A percentile compares a stretch with the other conserved stretches of the same genome.
Conservation (phyloP, 2,888 invertebrate genomes). For the Strigamia crassipes region DNA sequence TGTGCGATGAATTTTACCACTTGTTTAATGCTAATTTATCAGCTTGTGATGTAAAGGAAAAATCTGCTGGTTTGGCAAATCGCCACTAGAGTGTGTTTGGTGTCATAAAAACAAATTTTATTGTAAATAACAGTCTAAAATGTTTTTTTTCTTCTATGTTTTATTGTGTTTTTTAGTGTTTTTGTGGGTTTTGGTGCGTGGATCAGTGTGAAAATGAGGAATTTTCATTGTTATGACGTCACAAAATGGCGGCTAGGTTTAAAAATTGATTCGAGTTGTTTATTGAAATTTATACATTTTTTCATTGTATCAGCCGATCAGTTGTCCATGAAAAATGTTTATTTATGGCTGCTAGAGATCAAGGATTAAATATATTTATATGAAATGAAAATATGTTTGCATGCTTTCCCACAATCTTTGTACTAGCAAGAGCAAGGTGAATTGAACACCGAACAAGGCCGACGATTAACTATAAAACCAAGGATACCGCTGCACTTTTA, state of each 20-base stretch:
- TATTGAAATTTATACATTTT: no score
- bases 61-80: background rate
- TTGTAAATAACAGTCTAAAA: no score
- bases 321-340: background rate
- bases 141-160: no score
- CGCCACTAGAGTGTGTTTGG: background rate
- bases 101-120: no score
- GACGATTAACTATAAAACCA: background rate
- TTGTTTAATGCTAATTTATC: no score
- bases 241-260: no score
- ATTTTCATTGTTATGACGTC: background rate
- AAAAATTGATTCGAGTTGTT: no score
- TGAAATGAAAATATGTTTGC: background rate
- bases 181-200: background rate
- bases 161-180: no score
- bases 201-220: background rate
- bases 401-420: background rate
- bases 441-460: background rate
- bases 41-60: no score
- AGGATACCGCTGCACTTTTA: background rate
- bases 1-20: background rate
- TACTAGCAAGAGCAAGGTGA: slow-evolving; percentile 7
- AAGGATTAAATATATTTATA: background rate
- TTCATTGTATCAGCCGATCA: background rate
- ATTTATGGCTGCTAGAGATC: background rate